These are phyloP conservation scores for Helicoverpa assulta DNA, from an alignment of 2,888 invertebrate genomes.

Conservation along the genomic window DNA sequence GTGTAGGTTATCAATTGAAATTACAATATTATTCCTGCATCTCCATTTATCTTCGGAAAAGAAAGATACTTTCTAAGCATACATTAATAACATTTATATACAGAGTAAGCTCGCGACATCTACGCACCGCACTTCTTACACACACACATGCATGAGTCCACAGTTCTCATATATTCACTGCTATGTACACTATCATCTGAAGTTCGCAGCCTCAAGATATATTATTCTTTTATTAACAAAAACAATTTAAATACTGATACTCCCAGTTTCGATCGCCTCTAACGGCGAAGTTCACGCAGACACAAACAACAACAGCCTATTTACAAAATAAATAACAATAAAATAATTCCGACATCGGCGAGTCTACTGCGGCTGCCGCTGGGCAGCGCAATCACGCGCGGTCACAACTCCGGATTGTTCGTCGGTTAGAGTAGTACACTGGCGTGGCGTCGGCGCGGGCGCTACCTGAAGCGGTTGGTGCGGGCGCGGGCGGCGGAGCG, in stretches of 20 bases:
- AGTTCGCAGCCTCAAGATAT: slow-evolving; percentile 68
- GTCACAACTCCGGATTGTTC: slow-evolving; percentile 56
- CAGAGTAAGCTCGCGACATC: slow-evolving; percentile 83
- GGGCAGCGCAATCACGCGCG: slow-evolving; percentile 43
- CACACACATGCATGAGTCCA: slow-evolving; percentile 70
- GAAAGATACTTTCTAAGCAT: slow-evolving; percentile 79
- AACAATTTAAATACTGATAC: slow-evolving; percentile 72
- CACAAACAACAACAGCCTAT: slow-evolving; percentile 56
- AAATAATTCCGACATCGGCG: slow-evolving; percentile 28
- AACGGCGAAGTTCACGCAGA: slow-evolving; percentile 43
- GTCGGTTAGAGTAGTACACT: slow-evolving; percentile 28
- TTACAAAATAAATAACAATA: slow-evolving; percentile 71
- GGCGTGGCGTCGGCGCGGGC: slow-evolving; percentile 41
- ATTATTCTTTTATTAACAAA: slow-evolving; percentile 63
- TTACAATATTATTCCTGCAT: slow-evolving; percentile 57
- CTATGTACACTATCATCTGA: slow-evolving; percentile 69
- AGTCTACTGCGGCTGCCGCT: slow-evolving; percentile 23
- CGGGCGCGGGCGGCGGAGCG: slow-evolving; percentile 77
- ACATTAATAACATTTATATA: slow-evolving; percentile 82
- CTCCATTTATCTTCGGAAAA: slow-evolving; percentile 70
- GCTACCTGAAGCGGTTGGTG: slow-evolving; percentile 73
- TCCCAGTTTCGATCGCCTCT: slow-evolving; percentile 45
- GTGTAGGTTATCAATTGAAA: slow-evolving; percentile 23
- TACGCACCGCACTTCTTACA: slow-evolving; percentile 74
- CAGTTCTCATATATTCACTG: slow-evolving; percentile 66